Evolutionary conservation across 2,888 invertebrate genomes (phyloP).

Genomic region (Oasisia sp.): DNA sequence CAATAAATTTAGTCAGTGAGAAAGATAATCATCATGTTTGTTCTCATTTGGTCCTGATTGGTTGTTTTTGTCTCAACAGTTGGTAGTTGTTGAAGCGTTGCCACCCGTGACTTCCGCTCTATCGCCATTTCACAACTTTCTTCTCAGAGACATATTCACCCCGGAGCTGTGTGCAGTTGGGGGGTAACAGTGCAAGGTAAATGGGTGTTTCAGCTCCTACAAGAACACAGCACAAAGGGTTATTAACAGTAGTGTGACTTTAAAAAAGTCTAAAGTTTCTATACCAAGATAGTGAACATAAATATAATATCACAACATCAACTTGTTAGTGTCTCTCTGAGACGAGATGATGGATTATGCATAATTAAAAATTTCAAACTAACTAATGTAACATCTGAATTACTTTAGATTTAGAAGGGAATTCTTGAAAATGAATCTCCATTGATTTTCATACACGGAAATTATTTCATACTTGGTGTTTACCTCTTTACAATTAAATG

Average conservation of each 20-base stretch:
- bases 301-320: background rate
- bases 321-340: too few species aligned
- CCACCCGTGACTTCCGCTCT: background rate
- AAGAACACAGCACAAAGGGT: constrained; percentile 22
- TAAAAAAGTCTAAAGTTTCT: background rate
- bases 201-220: constrained; percentile 50
- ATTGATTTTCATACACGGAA: background rate
- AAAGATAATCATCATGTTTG: background rate
- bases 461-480: too few species aligned
- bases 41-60: background rate
- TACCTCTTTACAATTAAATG: too few species aligned
- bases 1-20: background rate
- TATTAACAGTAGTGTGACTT: too few species aligned
- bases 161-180: constrained; percentile 39
- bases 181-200: constrained; percentile 48
- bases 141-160: constrained; percentile 43
- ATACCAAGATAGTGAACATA: background rate
- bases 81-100: background rate
- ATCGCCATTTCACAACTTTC: constrained; percentile 22
- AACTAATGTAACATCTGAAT: too few species aligned
- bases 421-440: background rate
- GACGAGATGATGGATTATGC: too few species aligned
- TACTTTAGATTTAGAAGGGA: too few species aligned
- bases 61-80: background rate
- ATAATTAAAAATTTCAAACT: too few species aligned